These are phyloP conservation scores for Sisyra nigra DNA, from an alignment of 2,888 invertebrate genomes.

Conservation along the genomic window DNA sequence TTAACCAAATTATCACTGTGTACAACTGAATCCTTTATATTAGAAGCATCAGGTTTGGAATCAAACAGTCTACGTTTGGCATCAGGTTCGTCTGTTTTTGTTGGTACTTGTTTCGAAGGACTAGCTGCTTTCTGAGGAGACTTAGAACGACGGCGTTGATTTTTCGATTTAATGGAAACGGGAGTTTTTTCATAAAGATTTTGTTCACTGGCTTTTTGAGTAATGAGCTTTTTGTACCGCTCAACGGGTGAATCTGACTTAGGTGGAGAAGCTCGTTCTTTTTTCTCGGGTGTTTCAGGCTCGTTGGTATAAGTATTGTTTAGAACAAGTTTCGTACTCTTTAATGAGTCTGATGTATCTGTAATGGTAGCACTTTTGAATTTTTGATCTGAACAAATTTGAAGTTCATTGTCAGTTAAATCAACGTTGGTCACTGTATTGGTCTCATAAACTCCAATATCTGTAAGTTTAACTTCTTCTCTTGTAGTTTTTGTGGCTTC, in stretches of 20 bases:
- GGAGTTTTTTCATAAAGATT: background rate
- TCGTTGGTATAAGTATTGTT: background rate
- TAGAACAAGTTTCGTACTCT: constrained; percentile 1
- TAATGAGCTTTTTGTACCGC: constrained; percentile 1
- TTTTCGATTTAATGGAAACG: background rate
- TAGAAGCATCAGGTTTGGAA: background rate
- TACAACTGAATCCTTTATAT: constrained; percentile 5
- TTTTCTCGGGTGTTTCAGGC: background rate
- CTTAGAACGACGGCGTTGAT: background rate
- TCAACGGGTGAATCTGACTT: constrained; percentile 2
- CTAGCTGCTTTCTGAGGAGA: constrained; percentile 11
- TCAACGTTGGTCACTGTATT: constrained; percentile 7
- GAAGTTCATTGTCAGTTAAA: constrained; percentile 9
- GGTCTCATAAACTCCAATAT: constrained; percentile 31
- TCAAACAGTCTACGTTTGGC: background rate
- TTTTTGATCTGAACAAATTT: constrained; percentile 8
- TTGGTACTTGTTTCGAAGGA: constrained; percentile 11
- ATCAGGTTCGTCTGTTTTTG: background rate
- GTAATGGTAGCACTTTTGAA: constrained; percentile 6
- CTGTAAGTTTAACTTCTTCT: constrained; percentile 27
- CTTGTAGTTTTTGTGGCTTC: constrained; percentile 9
- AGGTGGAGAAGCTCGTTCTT: background rate
- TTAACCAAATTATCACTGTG: background rate
- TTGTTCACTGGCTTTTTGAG: constrained; percentile 2
- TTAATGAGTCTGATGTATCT: background rate